Evolutionary conservation across 2,113 vertebrate genomes (phyloP).

Genomic region (Pseudorectes ferrugineus): DNA sequence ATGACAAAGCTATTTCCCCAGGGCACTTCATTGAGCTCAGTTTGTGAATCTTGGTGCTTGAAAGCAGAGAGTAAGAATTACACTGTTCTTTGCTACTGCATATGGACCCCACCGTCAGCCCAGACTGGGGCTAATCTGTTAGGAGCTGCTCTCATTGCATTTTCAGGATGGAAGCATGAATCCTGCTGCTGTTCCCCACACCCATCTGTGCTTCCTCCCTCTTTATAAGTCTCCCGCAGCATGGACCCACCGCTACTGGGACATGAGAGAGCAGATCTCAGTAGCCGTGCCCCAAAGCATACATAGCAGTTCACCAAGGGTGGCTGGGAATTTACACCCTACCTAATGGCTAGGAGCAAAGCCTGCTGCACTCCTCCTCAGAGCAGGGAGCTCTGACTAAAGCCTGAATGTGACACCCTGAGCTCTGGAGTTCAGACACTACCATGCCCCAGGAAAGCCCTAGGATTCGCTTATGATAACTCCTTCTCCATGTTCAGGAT

Average conservation of each 20-base stretch:
- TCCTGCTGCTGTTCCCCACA: neutral
- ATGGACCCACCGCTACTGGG: neutral
- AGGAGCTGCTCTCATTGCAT: neutral
- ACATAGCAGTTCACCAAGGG: neutral
- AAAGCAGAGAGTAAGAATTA: neutral
- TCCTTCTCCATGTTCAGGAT: neutral
- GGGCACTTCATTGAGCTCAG: slow-evolving; percentile 41
- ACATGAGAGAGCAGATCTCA: neutral
- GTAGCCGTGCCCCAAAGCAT: neutral
- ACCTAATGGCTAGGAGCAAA: neutral
- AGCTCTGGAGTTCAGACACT: neutral
- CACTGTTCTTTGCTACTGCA: neutral
- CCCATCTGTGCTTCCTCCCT: neutral
- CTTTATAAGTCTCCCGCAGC: neutral
- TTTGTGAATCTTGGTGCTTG: slow-evolving; percentile 21
- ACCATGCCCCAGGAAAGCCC: rapidly evolving
- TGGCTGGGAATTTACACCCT: neutral
- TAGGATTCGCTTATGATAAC: neutral
- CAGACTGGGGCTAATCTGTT: neutral
- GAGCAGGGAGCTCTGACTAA: neutral
- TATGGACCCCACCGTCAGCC: neutral
- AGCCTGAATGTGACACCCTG: neutral
- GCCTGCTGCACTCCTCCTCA: neutral
- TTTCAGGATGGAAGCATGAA: neutral
- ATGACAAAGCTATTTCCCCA: slow-evolving; percentile 56